Percentiles rank a stretch among this genome's conserved stretches.
phyloP scores from a whole-genome alignment of 2,888 invertebrate genomes.

The Drosophila maculinotata region DNA sequence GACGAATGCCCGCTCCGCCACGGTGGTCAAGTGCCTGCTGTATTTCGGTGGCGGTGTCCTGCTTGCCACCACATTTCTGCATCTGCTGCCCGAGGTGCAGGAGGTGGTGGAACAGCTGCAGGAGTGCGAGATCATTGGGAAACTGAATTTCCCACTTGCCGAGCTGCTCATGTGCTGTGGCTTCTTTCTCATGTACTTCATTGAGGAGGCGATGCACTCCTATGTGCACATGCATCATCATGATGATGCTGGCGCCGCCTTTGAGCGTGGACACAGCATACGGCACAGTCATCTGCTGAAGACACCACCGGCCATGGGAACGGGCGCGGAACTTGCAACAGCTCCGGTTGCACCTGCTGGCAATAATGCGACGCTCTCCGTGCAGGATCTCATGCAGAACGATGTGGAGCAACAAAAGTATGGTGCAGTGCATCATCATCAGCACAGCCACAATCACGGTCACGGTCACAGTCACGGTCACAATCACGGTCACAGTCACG shows the following conservation, averaged over 20 bases:
- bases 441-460: constrained; percentile 28
- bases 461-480: constrained; percentile 44
- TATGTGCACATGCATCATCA: constrained; percentile 87
- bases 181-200: constrained; percentile 91
- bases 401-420: constrained; percentile 74
- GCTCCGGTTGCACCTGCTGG: constrained; percentile 30
- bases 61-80: constrained; percentile 92
- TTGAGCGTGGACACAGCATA: constrained; percentile 83
- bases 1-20: constrained; percentile 82
- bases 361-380: constrained; percentile 58
- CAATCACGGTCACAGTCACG: constrained; percentile 30
- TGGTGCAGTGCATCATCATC: constrained; percentile 62
- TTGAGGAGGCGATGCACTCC: constrained; percentile 92
- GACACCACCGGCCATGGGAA: constrained; percentile 13
- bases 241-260: constrained; percentile 75
- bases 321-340: constrained; percentile 10
- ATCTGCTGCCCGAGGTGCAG: constrained; percentile 92
- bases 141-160: constrained; percentile 88
- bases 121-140: constrained; percentile 84
- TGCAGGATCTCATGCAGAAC: constrained; percentile 70
- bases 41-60: constrained; percentile 94
- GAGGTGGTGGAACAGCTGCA: constrained; percentile 88
- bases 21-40: constrained; percentile 88
- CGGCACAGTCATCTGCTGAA: constrained; percentile 82
- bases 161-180: constrained; percentile 91